Evolutionary conservation across 2,113 vertebrate species (phyloP), one percentile per base, ranked within the genome.

Genomic region (Tragelaphus strepsiceros): DNA sequence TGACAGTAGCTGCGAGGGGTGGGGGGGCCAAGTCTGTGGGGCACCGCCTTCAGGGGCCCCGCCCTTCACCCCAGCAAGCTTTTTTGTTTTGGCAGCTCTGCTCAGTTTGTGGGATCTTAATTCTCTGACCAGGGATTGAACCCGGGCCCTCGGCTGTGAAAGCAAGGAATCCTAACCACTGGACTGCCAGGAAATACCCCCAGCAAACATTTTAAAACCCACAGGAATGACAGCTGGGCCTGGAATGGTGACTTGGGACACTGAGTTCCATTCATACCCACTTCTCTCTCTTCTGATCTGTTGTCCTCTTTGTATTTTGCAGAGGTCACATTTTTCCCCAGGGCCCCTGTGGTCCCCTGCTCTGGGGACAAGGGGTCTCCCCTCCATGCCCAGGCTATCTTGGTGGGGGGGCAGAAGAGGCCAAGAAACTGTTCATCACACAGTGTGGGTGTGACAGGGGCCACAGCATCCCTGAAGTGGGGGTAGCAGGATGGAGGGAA

Each of bases 1-100:
- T 16, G 61, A 16, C 98, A 98, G 93, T 98, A 98, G 91, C 98
- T 98, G 94, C 2, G 2, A 80, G 61, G 39, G 39, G 46, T 2
- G 1, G 49, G 15, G 0, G 1, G 62, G 92, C 64, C 13, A 3
- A 46, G 74, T 53, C 30, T 2, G 5, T 4, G 7, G 28, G n/a
- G 53, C 64, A 1, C 12, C 1, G 6, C 35, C 59, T 51, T 21
- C 7, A 13, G n/a, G 19, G n/a, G 4, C 14, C 86, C 12, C 5
- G 1, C 61, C 9, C 6, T 43, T 90, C 24, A 22, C 11, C 56
- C 35, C 35, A 24, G 81, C 49, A 53, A 53, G 28, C 78, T 51
- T 19, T 51, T 51, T 19, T 6, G 28, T 21, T 81, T 81, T 12
- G 28, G 46, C 78, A 1, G 10, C 16, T 30, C 46, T 32, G 46